Base-by-base conservation (phyloP, 2,888 invertebrate species). In the Erynnis tages region DNA sequence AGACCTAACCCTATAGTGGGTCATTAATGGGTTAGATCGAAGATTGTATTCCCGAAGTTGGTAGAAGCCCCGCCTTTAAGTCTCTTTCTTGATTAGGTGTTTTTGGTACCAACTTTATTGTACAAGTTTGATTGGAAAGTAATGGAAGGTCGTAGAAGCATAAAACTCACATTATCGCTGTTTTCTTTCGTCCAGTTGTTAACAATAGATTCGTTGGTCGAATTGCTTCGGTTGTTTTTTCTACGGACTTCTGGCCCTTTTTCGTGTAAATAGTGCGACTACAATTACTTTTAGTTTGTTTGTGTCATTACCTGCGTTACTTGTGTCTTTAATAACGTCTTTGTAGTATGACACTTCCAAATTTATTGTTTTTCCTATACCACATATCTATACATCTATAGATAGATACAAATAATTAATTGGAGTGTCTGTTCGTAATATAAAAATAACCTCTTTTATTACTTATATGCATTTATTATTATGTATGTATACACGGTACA, bases 101-200 rank as follows among this genome's bases (percentile, higher is more conserved):
- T 76, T 71, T 71, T 67, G 71, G 68, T 66, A 57, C 62, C 65
- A 71, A 75, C 70, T 77, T 76, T 75, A 79, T 77, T 75, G 76
- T 72, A 64, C 63, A 79, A 79, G 69, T 82, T 79, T 77, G 79
- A 82, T 79, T 79, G 76, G 76, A 76, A 74, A 74, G 73, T 73
- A 73, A 77, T 73, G 68, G 67, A 66, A 66, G 69, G 66, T 61
- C 62, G 67, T 59, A 62, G 61, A 61, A 66, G 67, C 57, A 63
- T 62, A 62, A 57, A 66, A 67, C 68, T 69, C 66, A 63, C 69
- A 71, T 72, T 74, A 74, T 71, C 71, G 61, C 60, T 62, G 66
- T 67, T 61, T 63, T 60, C 57, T 67, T 62, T 54, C 60, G 54
- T 57, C 53, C 41, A 27, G 56, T 58, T 65, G 56, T 59, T 60